Evolutionary conservation across 2,113 vertebrate genomes (phyloP).

Genomic region (Ramphastos sulfuratus): DNA sequence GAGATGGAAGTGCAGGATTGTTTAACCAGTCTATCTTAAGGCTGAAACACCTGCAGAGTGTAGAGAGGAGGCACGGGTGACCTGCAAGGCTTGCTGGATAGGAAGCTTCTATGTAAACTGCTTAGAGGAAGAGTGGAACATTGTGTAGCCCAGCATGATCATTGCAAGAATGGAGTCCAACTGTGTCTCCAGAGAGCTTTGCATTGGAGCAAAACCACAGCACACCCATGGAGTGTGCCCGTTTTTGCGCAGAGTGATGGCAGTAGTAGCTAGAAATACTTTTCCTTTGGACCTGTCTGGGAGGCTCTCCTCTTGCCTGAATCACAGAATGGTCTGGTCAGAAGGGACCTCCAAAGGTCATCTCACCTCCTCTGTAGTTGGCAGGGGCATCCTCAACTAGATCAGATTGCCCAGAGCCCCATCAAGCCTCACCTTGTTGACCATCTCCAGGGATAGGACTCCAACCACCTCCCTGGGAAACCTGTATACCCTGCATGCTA

Average conservation of each 20-base stretch:
- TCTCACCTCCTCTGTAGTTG: too few species aligned
- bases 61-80: not conserved
- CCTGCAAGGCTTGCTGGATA: not conserved
- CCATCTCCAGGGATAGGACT: too few species aligned
- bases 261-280: not conserved
- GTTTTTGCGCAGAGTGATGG: not conserved
- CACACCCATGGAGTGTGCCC: not conserved
- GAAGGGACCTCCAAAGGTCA: too few species aligned
- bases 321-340: too few species aligned
- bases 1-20: not conserved
- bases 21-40: fast-evolving
- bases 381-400: too few species aligned
- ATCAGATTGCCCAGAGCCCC: too few species aligned
- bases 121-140: not conserved
- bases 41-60: not conserved
- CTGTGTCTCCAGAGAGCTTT: not conserved
- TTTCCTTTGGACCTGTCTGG: not conserved
- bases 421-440: too few species aligned
- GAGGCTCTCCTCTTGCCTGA: not conserved
- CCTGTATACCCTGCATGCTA: too few species aligned
- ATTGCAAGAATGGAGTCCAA: not conserved
- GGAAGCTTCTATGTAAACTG: not conserved
- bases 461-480: too few species aligned
- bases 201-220: not conserved
- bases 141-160: not conserved